These are phyloP conservation scores for Anguilla pacifica DNA, from an alignment of 2,797 vertebrate genomes.

Conservation along the genomic window DNA sequence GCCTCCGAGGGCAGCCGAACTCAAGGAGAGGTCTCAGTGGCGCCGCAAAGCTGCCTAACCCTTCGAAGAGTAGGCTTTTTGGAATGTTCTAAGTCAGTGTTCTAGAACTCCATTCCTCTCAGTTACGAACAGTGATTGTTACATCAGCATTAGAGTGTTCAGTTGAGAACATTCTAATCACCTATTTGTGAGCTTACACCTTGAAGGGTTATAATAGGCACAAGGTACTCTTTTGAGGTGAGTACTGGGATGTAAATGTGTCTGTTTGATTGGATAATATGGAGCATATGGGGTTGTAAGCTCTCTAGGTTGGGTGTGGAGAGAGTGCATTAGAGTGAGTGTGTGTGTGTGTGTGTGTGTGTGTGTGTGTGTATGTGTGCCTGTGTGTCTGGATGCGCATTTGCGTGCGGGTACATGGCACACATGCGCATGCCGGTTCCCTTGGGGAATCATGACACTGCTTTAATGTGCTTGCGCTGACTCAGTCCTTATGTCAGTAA, in stretches of 20 bases:
- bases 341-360: slow-evolving; percentile 13
- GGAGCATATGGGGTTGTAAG: background rate
- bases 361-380: background rate
- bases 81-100: too few relatives aligned
- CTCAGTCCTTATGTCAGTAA: slow-evolving; percentile 65
- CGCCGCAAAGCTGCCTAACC: background rate
- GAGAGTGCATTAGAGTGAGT: slow-evolving; percentile 8
- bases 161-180: too few relatives aligned
- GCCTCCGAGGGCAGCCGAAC: background rate
- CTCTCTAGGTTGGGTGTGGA: slow-evolving; percentile 17
- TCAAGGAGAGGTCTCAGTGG: background rate
- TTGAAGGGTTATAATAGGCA: too few relatives aligned
- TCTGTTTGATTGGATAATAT: background rate
- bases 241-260: background rate
- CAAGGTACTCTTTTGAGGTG: background rate
- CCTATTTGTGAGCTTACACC: too few relatives aligned
- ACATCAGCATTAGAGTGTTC: background rate
- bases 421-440: slow-evolving; percentile 47
- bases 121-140: background rate
- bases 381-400: slow-evolving; percentile 16
- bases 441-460: slow-evolving; percentile 56
- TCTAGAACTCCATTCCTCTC: too few relatives aligned
- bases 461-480: slow-evolving; percentile 69
- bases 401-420: background rate
- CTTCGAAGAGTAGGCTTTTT: too few relatives aligned